phyloP scores from a whole-genome alignment of 2,888 invertebrate genomes.

The Coleophora deauratella region DNA sequence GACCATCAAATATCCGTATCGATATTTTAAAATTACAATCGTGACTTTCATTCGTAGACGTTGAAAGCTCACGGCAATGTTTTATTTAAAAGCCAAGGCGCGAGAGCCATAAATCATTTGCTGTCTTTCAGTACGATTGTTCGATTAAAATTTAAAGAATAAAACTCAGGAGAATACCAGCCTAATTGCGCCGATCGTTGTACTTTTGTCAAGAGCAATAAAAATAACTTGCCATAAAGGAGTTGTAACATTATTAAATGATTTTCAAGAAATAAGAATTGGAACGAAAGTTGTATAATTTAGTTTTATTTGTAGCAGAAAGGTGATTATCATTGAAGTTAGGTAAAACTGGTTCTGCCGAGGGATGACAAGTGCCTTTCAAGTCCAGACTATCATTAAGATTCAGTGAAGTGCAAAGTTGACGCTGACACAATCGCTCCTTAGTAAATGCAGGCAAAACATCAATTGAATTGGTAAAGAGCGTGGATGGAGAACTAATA shows the following conservation, averaged over 20 bases:
- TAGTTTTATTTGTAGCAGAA: constrained; percentile 53
- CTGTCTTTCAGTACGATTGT: constrained; percentile 55
- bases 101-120: constrained; percentile 59
- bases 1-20: constrained; percentile 55
- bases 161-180: constrained; percentile 46
- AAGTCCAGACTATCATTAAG: constrained; percentile 28
- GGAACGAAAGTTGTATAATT: constrained; percentile 34
- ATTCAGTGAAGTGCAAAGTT: constrained; percentile 66
- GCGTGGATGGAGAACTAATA: constrained; percentile 36
- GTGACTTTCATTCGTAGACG: constrained; percentile 65
- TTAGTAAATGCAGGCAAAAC: constrained; percentile 40
- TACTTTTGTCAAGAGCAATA: constrained; percentile 20
- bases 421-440: constrained; percentile 62
- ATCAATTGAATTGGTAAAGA: constrained; percentile 39
- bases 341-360: constrained; percentile 45
- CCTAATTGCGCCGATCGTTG: constrained; percentile 47
- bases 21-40: constrained; percentile 68
- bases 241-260: constrained; percentile 4
- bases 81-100: constrained; percentile 64
- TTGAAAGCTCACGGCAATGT: constrained; percentile 69
- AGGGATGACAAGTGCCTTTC: background rate
- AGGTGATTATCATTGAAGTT: constrained; percentile 56
- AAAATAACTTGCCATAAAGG: constrained; percentile 9
- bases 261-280: constrained; percentile 7
- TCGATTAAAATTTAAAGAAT: constrained; percentile 54